Percentiles rank a stretch among this genome's conserved stretches.
Evolutionary conservation across 2,888 invertebrate species (phyloP).

Genomic region (Eilema depressum): DNA sequence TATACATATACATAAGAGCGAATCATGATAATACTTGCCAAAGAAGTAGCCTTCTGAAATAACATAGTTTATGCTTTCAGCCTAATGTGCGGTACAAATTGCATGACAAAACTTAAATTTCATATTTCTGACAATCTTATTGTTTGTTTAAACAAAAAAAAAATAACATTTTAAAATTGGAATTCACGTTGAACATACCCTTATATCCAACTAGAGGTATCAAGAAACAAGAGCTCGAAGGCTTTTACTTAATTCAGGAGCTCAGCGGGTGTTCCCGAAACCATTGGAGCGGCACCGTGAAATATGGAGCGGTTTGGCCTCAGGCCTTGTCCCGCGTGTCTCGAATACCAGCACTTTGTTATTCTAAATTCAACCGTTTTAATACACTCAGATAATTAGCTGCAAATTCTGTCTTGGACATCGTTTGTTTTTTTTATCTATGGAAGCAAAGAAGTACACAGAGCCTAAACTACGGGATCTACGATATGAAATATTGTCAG

Average conservation of each 20-base stretch:
- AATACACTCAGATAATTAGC: constrained; percentile 59
- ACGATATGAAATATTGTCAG: no score
- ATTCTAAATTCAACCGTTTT: constrained; percentile 57
- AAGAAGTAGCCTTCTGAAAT: no score
- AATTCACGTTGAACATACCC: constrained; percentile 52
- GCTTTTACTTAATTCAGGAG: constrained; percentile 91
- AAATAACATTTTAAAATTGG: neutral
- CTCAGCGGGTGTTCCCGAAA: constrained; percentile 89
- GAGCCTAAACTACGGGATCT: neutral
- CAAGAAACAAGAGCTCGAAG: constrained; percentile 89
- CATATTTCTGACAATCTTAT: neutral
- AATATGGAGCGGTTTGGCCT: constrained; percentile 83
- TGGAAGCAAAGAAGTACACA: neutral
- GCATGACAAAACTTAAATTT: neutral
- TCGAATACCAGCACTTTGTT: constrained; percentile 73
- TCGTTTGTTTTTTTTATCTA: neutral
- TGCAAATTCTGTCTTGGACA: constrained; percentile 44
- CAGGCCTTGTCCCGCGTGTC: constrained; percentile 78
- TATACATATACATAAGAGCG: no score
- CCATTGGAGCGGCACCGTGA: constrained; percentile 79
- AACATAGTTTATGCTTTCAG: no score
- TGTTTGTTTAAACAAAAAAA: neutral
- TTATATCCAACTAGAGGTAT: constrained; percentile 77
- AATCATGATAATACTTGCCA: no score
- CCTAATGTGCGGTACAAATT: no score